Percentiles rank a stretch among this genome's conserved stretches.
Conservation (phyloP, 2,888 invertebrate species). For the Steinernema scapterisci region DNA sequence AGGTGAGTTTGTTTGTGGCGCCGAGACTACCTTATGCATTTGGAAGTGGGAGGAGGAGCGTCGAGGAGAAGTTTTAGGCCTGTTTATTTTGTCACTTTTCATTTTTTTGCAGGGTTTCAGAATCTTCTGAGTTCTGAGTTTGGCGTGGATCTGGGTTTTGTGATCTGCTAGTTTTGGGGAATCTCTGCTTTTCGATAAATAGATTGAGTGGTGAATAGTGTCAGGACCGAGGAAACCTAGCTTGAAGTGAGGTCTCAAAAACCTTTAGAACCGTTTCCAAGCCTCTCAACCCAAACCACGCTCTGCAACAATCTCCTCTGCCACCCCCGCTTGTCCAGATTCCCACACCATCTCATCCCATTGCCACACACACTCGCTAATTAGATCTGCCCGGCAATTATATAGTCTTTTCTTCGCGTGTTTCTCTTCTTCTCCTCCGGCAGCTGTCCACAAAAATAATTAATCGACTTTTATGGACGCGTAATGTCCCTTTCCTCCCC, state of each 20-base stretch:
- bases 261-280: too few relatives aligned
- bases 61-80: too few relatives aligned
- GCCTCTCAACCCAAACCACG: too few relatives aligned
- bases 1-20: conserved; percentile 18
- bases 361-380: not conserved
- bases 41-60: not conserved
- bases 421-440: not conserved
- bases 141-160: too few relatives aligned
- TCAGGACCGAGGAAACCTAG: too few relatives aligned
- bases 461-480: not conserved
- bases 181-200: too few relatives aligned
- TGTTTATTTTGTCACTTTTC: too few relatives aligned
- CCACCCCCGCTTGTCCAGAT: not conserved
- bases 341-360: not conserved
- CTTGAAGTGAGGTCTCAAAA: too few relatives aligned
- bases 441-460: conserved; percentile 19
- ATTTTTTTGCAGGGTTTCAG: too few relatives aligned
- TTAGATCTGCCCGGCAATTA: conserved; percentile 1
- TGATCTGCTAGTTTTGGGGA: too few relatives aligned
- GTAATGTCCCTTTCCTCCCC: not conserved
- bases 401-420: conserved; percentile 5
- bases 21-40: not conserved
- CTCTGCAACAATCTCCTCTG: not conserved
- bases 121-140: too few relatives aligned
- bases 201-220: too few relatives aligned